Percentiles rank a stretch among this genome's conserved stretches.
These are phyloP conservation scores for Otus sunia DNA, from an alignment of 2,113 vertebrate genomes.

Conservation along the genomic window DNA sequence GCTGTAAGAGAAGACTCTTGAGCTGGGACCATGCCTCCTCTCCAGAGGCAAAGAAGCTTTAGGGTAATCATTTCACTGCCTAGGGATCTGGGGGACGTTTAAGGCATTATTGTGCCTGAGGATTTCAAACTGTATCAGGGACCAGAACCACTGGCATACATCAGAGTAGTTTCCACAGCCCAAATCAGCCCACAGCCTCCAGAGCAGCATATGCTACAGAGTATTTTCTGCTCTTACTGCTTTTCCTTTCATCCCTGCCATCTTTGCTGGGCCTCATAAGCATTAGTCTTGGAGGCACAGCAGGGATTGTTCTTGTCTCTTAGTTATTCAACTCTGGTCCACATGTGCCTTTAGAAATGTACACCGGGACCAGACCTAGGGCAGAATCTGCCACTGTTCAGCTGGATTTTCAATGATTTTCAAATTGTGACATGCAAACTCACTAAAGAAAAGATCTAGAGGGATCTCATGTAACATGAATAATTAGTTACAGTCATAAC, in stretches of 20 bases:
- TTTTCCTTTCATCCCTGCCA: background rate
- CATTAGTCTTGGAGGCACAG: background rate
- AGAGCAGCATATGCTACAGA: background rate
- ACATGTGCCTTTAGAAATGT: background rate
- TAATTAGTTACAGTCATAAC: background rate
- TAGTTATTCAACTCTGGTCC: background rate
- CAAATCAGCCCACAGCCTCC: background rate
- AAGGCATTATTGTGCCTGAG: background rate
- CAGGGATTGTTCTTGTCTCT: background rate
- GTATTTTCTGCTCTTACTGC: background rate
- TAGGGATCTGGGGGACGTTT: background rate
- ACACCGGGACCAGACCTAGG: background rate
- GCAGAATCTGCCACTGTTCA: background rate
- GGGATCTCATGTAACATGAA: background rate
- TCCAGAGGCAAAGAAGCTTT: slow-evolving; percentile 27
- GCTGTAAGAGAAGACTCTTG: background rate
- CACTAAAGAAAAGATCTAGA: background rate
- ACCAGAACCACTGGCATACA: background rate
- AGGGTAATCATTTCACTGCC: slow-evolving; percentile 21
- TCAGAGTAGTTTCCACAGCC: background rate
- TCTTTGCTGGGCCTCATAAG: background rate
- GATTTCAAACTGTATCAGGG: background rate
- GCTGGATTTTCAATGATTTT: background rate
- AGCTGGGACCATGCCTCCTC: background rate
- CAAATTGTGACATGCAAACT: background rate